A percentile compares a stretch with the other conserved stretches of the same genome.
phyloP scores from a whole-genome alignment of 2,113 vertebrate genomes.

The Cinclus cinclus region DNA sequence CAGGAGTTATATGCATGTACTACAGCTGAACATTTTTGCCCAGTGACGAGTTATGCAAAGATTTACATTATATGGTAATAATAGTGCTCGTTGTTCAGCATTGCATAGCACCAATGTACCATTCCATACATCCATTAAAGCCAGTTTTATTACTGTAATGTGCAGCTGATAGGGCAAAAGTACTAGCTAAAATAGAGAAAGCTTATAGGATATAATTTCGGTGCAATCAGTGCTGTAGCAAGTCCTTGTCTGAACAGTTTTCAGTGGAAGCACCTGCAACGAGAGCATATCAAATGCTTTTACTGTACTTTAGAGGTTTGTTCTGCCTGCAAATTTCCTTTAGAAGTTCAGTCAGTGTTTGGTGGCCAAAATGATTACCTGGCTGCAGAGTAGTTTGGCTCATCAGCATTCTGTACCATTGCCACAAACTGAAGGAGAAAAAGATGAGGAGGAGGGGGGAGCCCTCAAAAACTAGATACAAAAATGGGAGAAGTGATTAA shows the following conservation, averaged over 20 bases:
- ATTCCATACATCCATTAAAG: neutral
- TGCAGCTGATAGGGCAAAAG: neutral
- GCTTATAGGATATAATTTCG: neutral
- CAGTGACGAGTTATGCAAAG: neutral
- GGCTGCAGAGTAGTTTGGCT: neutral
- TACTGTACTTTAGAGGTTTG: neutral
- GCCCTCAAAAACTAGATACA: neutral
- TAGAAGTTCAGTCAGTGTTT: neutral
- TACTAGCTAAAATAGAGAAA: neutral
- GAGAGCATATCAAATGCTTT: neutral
- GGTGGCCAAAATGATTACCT: slow-evolving; percentile 25
- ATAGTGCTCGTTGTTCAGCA: neutral
- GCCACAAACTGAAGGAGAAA: neutral
- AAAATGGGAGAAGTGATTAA: slow-evolving; percentile 18
- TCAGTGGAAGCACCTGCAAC: neutral
- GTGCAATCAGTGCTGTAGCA: neutral
- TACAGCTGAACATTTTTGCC: slow-evolving; percentile 2
- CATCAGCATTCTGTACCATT: slow-evolving; percentile 39
- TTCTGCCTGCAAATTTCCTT: slow-evolving; percentile 24
- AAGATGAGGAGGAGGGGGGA: neutral
- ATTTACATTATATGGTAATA: neutral
- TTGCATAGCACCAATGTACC: neutral
- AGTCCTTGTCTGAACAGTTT: neutral
- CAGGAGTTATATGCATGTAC: neutral
- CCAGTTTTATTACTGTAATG: neutral